Evolutionary conservation across 2,797 vertebrate species (phyloP), one percentile per base, ranked within the genome.

Genomic region (Capromys pilorides): DNA sequence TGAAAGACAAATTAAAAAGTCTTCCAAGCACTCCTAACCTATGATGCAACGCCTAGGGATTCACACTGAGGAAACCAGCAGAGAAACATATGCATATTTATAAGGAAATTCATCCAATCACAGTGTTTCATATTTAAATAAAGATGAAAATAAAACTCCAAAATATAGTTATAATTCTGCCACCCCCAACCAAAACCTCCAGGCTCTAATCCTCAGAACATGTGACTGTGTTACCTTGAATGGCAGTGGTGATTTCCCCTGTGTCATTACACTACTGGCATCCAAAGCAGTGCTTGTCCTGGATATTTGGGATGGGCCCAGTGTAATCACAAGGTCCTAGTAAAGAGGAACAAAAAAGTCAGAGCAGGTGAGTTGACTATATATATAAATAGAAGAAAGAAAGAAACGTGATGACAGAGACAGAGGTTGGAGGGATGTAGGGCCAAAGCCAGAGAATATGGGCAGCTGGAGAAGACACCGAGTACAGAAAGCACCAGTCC

Each of bases 21-120:
- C 45, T 62, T 92, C 69, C 73, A 90, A 81, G 71, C 89, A 36
- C 51, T 95, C 84, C 86, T 94, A 73, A 21, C 12, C 26, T 87
- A 21, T 91, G 86, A 93, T 16, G 84, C 66, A 62, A 73, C 33
- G 93, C 86, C 69, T 95, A 93, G 90, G 90, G 80, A 95, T 93
- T 93, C 61, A 94, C 33, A 54, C 24, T 67, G 61, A 67, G 9
- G 33, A 91, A 93, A 93, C 18, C 39, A 79, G 81, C 67, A 77
- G 41, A 77, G 49, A 66, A 96, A 81, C 31, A 75, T 82, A 88
- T 84, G 66, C 94, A 83, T 24, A n/a, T 73, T 94, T 51, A 22
- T n/a, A 77, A 78, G 41, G 28, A 73, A 90, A 86, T 73, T 81
- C 69, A 81, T 13, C 84, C 54, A 31, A 59, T 22, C 13, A 33